A percentile compares a stretch with the other conserved stretches of the same genome.
Conservation (phyloP, 2,888 invertebrate genomes). For the Nebria brevicollis region DNA sequence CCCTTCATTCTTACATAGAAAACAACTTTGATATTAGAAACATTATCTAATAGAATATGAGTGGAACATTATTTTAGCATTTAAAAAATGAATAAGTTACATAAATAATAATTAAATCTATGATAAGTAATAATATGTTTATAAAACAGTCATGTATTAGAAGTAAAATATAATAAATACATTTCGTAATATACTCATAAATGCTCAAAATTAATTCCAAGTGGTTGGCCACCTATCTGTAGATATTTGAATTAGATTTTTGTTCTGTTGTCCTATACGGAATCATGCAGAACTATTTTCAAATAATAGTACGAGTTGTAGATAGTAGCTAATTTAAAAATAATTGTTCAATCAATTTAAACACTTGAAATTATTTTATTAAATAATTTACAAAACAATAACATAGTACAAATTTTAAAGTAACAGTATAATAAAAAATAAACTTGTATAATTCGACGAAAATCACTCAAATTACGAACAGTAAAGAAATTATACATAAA, state of each 20-base stretch:
- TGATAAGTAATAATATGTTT: no score
- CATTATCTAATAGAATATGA: not conserved
- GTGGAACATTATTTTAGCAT: not conserved
- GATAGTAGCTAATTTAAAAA: not conserved
- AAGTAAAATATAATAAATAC: no score
- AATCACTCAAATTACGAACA: conserved; percentile 1
- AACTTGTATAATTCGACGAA: conserved; percentile 14
- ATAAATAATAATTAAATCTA: not conserved
- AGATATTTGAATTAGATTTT: no score
- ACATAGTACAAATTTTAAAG: conserved; percentile 36
- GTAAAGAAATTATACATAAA: conserved; percentile 25
- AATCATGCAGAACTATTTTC: no score
- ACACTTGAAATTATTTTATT: conserved; percentile 35
- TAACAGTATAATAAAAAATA: conserved; percentile 26
- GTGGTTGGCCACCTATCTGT: no score
- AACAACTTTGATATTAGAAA: not conserved
- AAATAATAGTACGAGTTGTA: no score
- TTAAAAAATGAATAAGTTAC: not conserved
- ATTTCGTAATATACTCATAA: no score
- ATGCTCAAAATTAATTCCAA: no score
- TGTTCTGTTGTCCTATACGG: no score
- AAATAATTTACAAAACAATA: conserved; percentile 41
- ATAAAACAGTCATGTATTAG: no score
- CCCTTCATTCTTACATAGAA: conserved; percentile 20
- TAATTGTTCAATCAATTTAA: conserved; percentile 8